Base-by-base conservation (phyloP, 2,113 vertebrate genomes). In the Mohoua ochrocephala region DNA sequence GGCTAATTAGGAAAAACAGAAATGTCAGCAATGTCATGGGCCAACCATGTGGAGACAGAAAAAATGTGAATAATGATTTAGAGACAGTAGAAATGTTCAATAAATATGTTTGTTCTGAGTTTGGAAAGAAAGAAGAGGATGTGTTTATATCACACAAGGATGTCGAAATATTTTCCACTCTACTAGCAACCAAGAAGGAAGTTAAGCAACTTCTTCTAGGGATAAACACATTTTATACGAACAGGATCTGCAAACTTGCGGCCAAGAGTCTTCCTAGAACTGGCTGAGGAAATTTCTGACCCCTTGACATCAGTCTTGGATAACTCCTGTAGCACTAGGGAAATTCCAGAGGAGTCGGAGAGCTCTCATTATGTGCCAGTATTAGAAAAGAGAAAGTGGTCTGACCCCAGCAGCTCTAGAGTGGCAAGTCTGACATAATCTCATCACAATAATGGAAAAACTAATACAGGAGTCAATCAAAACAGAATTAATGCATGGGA, bases 151-250 rank as follows among this genome's bases (percentile, higher is more conserved):
- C 95, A 89, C 88, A 91, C 70, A 52, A 77, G 50, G 94, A 95
- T 96, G 93, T 96, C 1, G 87, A 96, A 96, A 96, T 96, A 96
- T 80, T 96, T 97, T 95, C 96, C 95, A 95, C 93, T 95, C 96
- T 95, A 97, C 93, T 94, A 95, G 65, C 81, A 92, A 96, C 91
- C 44, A 91, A 95, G 94, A 87, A 96, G 95, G 96, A 97, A 96
- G 96, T 96, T 97, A 96, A 96, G 95, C 95, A 96, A 97, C 87
- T 89, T 97, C 49, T 97, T 95, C 95, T 95, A 97, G 94, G 96
- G 93, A 95, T 96, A 96, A 97, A 95, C 96, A 96, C 50, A 92
- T 96, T 96, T 97, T 89, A 95, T 91, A 91, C 0, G 49, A 95
- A 91, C 77, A 97, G 87, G 87, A 95, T 96, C 93, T 92, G 74